A percentile compares a stretch with the other conserved stretches of the same genome.
Conservation (phyloP, 92 coral and sea anemone species). For the Metridium senile region DNA sequence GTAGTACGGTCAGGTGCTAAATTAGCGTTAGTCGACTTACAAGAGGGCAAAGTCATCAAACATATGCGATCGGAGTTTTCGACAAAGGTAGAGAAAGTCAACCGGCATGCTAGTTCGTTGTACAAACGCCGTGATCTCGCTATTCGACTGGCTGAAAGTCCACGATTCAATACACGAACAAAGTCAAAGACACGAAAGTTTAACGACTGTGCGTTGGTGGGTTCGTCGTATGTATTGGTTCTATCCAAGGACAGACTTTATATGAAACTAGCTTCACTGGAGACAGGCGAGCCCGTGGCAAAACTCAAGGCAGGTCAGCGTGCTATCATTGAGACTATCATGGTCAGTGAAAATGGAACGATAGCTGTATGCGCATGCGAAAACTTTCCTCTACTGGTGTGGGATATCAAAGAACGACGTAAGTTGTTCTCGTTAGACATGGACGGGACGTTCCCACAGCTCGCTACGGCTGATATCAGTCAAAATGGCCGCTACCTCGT, state of each 20-base stretch:
- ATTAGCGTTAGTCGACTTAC: constrained; percentile 91
- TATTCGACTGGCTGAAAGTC: constrained; percentile 90
- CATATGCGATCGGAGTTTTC: constrained; percentile 90
- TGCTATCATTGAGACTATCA: constrained; percentile 86
- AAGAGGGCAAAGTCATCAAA: constrained; percentile 91
- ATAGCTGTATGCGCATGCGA: constrained; percentile 91
- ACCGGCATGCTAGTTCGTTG: constrained; percentile 95
- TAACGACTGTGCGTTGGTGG: constrained; percentile 95
- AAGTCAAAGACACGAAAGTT: constrained; percentile 79
- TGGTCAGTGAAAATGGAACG: constrained; percentile 93
- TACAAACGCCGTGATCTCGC: constrained; percentile 98
- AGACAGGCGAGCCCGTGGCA: constrained; percentile 87
- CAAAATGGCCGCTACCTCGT: constrained; percentile 90
- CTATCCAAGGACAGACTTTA: constrained; percentile 87
- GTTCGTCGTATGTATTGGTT: constrained; percentile 81
- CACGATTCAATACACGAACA: constrained; percentile 71
- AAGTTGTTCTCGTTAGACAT: constrained; percentile 70
- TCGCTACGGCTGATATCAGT: constrained; percentile 89
- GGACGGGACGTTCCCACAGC: constrained; percentile 85
- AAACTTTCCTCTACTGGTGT: constrained; percentile 81
- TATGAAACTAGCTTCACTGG: constrained; percentile 89
- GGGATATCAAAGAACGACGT: constrained; percentile 81
- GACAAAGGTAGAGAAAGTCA: constrained; percentile 74
- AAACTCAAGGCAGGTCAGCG: constrained; percentile 91
- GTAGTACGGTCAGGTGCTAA: constrained; percentile 91